A percentile compares a stretch with the other conserved stretches of the same genome.
phyloP scores from a whole-genome alignment of 2,797 vertebrate genomes.

The Onychomys arenicola region DNA sequence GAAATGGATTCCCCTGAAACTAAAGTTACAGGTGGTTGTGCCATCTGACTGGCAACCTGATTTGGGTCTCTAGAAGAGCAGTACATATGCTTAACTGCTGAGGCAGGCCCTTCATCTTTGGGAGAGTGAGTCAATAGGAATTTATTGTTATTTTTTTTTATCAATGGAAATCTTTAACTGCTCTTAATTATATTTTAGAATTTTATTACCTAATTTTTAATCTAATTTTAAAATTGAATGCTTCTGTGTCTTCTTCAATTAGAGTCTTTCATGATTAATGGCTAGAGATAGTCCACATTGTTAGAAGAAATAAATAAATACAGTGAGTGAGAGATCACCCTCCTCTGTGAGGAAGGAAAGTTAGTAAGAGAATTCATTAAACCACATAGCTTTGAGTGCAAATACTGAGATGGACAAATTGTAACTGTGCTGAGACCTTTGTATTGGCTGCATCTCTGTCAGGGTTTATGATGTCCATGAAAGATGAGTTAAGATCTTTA shows the following conservation, averaged over 20 bases:
- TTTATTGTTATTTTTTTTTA: neutral
- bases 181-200: slow-evolving; percentile 29
- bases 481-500: neutral
- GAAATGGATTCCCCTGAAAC: neutral
- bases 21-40: neutral
- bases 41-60: neutral
- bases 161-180: neutral
- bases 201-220: slow-evolving; percentile 5
- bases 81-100: neutral
- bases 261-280: neutral
- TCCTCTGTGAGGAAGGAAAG: neutral
- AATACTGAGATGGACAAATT: slow-evolving; percentile 2
- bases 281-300: neutral
- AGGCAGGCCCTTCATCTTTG: neutral
- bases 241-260: neutral
- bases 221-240: slow-evolving; percentile 28
- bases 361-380: slow-evolving; percentile 48
- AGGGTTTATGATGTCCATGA: slow-evolving; percentile 49
- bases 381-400: neutral
- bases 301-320: slow-evolving; percentile 16
- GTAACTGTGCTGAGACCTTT: neutral
- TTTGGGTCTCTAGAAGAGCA: neutral
- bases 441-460: neutral
- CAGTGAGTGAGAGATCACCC: neutral
- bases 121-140: neutral